Percentiles rank a stretch among this genome's conserved stretches.
phyloP scores from a whole-genome alignment of 1,140 invertebrate genomes.

The Leptopilina boulardi region DNA sequence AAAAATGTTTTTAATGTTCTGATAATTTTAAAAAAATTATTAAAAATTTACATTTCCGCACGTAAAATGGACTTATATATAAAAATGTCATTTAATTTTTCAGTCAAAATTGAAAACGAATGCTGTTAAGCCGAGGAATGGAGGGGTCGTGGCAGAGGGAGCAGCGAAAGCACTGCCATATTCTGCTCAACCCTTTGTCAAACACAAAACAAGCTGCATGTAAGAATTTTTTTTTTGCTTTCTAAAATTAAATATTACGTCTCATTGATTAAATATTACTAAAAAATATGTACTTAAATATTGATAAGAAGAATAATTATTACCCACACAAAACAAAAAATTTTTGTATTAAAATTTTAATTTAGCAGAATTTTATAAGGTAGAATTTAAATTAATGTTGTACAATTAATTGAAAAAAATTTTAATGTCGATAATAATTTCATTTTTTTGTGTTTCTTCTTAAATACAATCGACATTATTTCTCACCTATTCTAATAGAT shows the following conservation, averaged over 20 bases:
- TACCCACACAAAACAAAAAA: too few relatives aligned
- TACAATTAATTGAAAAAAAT: too few relatives aligned
- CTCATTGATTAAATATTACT: too few relatives aligned
- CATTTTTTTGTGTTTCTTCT: not conserved
- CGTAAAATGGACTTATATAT: too few relatives aligned
- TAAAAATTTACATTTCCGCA: too few relatives aligned
- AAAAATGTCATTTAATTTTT: conserved; percentile 48
- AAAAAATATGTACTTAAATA: too few relatives aligned
- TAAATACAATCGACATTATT: not conserved
- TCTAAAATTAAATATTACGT: not conserved
- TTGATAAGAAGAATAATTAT: too few relatives aligned
- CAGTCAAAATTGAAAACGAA: conserved; percentile 60
- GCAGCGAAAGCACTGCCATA: conserved; percentile 75
- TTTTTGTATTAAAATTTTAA: too few relatives aligned
- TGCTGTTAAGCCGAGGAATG: conserved; percentile 72
- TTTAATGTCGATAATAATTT: not conserved
- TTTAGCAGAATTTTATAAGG: too few relatives aligned
- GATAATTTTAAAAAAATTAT: too few relatives aligned
- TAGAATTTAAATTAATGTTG: too few relatives aligned
- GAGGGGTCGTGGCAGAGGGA: conserved; percentile 73
- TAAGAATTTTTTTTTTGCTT: conserved; percentile 50
- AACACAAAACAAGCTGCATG: conserved; percentile 70
- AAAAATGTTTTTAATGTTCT: too few relatives aligned
- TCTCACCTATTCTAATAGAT: not conserved
- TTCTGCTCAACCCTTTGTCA: conserved; percentile 72